Conservation (phyloP, 2,797 vertebrate species). For the Squalus acanthias region DNA sequence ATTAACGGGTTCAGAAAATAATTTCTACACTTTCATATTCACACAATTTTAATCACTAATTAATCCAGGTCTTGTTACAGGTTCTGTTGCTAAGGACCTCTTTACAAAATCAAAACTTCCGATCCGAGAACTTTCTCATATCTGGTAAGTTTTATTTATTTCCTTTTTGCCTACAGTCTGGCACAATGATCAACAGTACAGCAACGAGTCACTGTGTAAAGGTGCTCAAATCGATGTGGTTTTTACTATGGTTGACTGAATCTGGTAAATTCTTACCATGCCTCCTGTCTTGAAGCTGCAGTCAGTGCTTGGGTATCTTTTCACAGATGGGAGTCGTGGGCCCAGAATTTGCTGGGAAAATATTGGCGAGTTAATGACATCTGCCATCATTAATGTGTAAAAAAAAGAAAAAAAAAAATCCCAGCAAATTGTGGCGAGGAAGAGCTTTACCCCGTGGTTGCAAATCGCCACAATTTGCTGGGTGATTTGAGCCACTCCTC, state of each 20-base stretch:
- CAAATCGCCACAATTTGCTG: neutral
- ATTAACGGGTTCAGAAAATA: neutral
- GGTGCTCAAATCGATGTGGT: neutral
- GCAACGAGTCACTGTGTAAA: neutral
- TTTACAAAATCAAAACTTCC: constrained; percentile 97
- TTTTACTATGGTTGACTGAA: neutral
- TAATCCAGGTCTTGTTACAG: constrained; percentile 58
- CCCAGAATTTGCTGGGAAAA: neutral
- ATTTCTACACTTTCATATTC: neutral
- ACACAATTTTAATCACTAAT: neutral
- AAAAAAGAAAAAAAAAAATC: neutral
- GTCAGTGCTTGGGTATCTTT: neutral
- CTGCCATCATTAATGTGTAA: neutral
- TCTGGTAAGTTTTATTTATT: constrained; percentile 69
- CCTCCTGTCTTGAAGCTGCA: neutral
- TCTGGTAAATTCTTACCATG: neutral
- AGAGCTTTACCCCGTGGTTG: neutral
- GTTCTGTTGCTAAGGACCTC: constrained; percentile 87
- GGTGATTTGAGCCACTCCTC: no score
- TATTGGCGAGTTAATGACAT: neutral
- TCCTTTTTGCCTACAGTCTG: neutral
- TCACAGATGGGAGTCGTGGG: neutral
- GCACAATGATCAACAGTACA: no score
- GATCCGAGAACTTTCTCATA: constrained; percentile 90
- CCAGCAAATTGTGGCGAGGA: no score